Percentiles rank a stretch among this genome's conserved stretches.
phyloP scores from a whole-genome alignment of 2,113 vertebrate genomes.

The Petaurus breviceps region DNA sequence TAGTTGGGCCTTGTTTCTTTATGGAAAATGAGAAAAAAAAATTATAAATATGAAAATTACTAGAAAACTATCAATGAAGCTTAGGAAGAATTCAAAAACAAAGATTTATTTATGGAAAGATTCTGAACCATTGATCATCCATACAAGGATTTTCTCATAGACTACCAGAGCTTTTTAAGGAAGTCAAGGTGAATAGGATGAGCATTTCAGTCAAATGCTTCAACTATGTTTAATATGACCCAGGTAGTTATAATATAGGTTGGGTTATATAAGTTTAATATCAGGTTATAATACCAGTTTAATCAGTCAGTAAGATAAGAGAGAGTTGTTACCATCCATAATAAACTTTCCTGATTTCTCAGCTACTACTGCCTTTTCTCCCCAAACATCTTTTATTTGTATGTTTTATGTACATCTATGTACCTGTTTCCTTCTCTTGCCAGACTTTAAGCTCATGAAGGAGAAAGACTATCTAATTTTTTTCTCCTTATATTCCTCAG shows the following conservation, averaged over 20 bases:
- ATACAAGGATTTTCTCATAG: not conserved
- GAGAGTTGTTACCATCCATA: not conserved
- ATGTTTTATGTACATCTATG: not conserved
- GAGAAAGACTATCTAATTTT: not conserved
- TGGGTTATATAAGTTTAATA: too few relatives aligned
- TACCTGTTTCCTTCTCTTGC: not conserved
- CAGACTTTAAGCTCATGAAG: not conserved
- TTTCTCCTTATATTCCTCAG: not conserved
- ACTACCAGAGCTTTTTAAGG: not conserved
- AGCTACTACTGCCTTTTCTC: not conserved
- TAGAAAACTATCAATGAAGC: not conserved
- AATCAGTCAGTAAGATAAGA: not conserved
- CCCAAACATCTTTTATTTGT: not conserved
- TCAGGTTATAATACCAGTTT: not conserved
- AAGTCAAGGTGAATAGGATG: not conserved
- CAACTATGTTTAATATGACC: too few relatives aligned
- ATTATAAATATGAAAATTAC: slow-evolving; percentile 44
- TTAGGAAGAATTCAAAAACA: not conserved
- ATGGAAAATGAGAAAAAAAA: slow-evolving; percentile 20
- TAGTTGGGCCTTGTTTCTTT: slow-evolving; percentile 96
- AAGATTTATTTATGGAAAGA: not conserved
- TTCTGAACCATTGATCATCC: not conserved
- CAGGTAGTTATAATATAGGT: not conserved
- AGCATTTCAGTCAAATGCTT: not conserved
- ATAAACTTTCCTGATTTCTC: not conserved